phyloP scores from a whole-genome alignment of 2,113 vertebrate genomes.

The Erythrocercus mccallii region DNA sequence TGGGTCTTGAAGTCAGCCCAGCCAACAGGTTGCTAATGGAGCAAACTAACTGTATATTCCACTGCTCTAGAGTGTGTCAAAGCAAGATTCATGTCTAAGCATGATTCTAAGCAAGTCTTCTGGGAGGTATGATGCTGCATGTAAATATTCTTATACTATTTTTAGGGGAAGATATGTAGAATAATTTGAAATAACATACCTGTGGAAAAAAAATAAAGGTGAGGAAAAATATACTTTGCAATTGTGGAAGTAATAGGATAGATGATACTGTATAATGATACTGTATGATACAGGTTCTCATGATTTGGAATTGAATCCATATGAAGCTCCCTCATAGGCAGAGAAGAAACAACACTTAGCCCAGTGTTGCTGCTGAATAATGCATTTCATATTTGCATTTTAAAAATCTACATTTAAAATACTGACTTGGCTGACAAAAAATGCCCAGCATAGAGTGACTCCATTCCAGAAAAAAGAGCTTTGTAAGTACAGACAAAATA shows the following conservation, averaged over 20 bases:
- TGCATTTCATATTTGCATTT: background rate
- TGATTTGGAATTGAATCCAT: background rate
- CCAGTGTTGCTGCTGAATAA: background rate
- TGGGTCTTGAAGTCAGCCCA: background rate
- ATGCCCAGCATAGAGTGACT: background rate
- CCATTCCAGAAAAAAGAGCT: background rate
- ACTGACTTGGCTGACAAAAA: background rate
- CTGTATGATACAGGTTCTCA: background rate
- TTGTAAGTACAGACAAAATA: background rate
- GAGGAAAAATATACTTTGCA: background rate
- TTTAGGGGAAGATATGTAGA: background rate
- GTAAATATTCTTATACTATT: background rate
- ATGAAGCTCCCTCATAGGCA: background rate
- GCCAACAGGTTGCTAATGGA: background rate
- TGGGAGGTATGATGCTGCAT: background rate
- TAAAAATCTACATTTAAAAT: slow-evolving; percentile 2
- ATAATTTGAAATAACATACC: background rate
- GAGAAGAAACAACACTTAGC: background rate
- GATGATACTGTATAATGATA: background rate
- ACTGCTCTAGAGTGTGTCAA: background rate
- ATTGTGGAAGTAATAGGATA: background rate
- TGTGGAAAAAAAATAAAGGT: background rate
- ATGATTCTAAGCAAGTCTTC: background rate
- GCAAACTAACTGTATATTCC: background rate
- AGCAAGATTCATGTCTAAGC: background rate